Percentiles rank a stretch among this genome's conserved stretches.
phyloP scores from a whole-genome alignment of 1,140 invertebrate species.

The Drosophila gunungcola region DNA sequence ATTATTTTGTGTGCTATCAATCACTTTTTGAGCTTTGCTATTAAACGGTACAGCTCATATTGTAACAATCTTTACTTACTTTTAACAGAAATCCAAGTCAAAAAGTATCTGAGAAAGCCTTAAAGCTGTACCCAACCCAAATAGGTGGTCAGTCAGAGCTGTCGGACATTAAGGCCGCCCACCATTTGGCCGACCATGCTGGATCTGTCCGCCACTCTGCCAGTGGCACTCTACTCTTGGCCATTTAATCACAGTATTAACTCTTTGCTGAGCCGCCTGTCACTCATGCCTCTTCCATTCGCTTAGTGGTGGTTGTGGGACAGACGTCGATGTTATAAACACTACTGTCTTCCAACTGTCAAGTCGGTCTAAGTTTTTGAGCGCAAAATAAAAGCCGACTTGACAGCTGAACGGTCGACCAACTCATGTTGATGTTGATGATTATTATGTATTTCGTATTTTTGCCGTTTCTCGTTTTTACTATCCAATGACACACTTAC shows the following conservation, averaged over 20 bases:
- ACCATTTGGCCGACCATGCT: slow-evolving; percentile 48
- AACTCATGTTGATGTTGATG: slow-evolving; percentile 62
- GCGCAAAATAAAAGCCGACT: slow-evolving; percentile 81
- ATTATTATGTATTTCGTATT: slow-evolving; percentile 78
- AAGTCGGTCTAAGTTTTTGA: slow-evolving; percentile 81
- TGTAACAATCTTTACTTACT: background rate
- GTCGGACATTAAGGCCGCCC: slow-evolving; percentile 70
- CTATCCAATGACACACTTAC: slow-evolving; percentile 51
- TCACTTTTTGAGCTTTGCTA: background rate
- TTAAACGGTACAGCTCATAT: background rate
- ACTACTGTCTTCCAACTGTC: slow-evolving; percentile 83
- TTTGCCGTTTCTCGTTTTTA: slow-evolving; percentile 50
- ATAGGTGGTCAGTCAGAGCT: slow-evolving; percentile 45
- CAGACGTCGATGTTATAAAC: slow-evolving; percentile 72
- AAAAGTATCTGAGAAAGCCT: background rate
- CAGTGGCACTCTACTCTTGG: slow-evolving; percentile 71
- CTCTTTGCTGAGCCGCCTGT: slow-evolving; percentile 84
- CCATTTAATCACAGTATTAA: slow-evolving; percentile 84
- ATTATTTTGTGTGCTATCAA: background rate
- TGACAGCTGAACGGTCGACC: slow-evolving; percentile 75
- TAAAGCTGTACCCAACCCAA: slow-evolving; percentile 5
- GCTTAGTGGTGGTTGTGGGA: slow-evolving; percentile 17
- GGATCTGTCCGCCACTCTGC: slow-evolving; percentile 44
- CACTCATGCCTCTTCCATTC: slow-evolving; percentile 67
- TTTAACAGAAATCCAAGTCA: background rate